Evolutionary conservation across 2,113 vertebrate genomes (phyloP).

Genomic region (Cottus gobio): DNA sequence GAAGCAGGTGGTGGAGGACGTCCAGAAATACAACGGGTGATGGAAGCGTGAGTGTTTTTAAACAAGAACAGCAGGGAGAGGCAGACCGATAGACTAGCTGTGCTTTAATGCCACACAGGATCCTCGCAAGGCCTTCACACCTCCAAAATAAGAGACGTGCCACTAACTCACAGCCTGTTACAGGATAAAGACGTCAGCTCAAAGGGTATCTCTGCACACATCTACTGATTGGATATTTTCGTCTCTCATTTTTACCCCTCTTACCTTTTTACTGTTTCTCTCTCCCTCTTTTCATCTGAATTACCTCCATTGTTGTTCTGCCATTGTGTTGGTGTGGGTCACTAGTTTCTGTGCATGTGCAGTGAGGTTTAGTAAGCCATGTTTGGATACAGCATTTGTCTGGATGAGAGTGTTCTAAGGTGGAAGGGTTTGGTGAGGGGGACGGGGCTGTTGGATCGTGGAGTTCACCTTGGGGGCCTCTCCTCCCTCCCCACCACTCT

Average conservation of each 20-base stretch:
- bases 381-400: conserved; percentile 6
- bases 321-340: conserved; percentile 18
- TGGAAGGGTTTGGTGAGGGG: conserved; percentile 1
- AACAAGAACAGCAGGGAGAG: conserved; percentile 31
- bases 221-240: background rate
- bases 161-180: conserved; percentile 2
- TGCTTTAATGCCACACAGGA: conserved; percentile 2
- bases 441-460: background rate
- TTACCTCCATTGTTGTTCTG: background rate
- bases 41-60: conserved; percentile 9
- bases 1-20: conserved; percentile 51
- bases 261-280: background rate
- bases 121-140: conserved; percentile 14
- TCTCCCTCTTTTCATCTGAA: conserved; percentile 1
- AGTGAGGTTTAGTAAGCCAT: background rate
- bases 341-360: conserved; percentile 2
- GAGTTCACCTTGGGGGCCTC: conserved; percentile 17
- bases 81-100: background rate
- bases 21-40: conserved; percentile 45
- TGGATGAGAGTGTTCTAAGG: background rate
- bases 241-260: background rate
- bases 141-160: background rate
- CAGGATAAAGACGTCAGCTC: background rate
- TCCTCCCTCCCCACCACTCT: background rate
- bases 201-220: background rate